Conservation (phyloP, 2,888 invertebrate genomes). For the Abscondita cerata region DNA sequence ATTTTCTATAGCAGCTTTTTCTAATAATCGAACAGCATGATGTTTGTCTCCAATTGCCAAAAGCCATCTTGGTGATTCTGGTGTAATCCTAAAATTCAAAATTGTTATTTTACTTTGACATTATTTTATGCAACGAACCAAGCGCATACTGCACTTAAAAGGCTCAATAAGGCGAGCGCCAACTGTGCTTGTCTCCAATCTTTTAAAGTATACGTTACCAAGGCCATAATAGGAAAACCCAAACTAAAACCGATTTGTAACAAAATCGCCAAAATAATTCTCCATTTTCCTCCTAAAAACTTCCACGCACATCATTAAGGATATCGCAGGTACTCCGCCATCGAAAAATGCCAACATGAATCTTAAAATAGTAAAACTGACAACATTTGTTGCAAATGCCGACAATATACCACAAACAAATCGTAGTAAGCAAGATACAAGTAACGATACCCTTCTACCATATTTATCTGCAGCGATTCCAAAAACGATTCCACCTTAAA, state of each 20-base stretch:
- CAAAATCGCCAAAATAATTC: slow-evolving; percentile 66
- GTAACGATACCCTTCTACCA: slow-evolving; percentile 67
- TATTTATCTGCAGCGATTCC: slow-evolving; percentile 67
- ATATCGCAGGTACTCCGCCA: slow-evolving; percentile 69
- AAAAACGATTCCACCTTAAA: slow-evolving; percentile 63
- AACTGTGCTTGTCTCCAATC: slow-evolving; percentile 70
- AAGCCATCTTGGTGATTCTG: slow-evolving; percentile 71
- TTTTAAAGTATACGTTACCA: slow-evolving; percentile 64
- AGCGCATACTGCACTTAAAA: not conserved
- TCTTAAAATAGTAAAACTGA: slow-evolving; percentile 63
- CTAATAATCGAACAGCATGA: slow-evolving; percentile 60
- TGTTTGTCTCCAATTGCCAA: slow-evolving; percentile 63
- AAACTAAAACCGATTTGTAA: slow-evolving; percentile 70
- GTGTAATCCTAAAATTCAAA: slow-evolving; percentile 56
- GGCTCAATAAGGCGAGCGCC: slow-evolving; percentile 52
- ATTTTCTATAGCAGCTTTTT: slow-evolving; percentile 53
- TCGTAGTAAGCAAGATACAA: slow-evolving; percentile 65
- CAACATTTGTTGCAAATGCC: slow-evolving; percentile 63
- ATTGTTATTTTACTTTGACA: too few species aligned
- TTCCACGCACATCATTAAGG: slow-evolving; percentile 72
- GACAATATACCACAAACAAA: slow-evolving; percentile 61
- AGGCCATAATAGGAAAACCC: slow-evolving; percentile 66
- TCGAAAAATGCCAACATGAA: slow-evolving; percentile 66
- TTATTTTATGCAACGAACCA: not conserved
- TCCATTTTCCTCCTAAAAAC: slow-evolving; percentile 68